Base-by-base conservation (phyloP, 2,888 invertebrate genomes). In the Ennomos quercinarius region DNA sequence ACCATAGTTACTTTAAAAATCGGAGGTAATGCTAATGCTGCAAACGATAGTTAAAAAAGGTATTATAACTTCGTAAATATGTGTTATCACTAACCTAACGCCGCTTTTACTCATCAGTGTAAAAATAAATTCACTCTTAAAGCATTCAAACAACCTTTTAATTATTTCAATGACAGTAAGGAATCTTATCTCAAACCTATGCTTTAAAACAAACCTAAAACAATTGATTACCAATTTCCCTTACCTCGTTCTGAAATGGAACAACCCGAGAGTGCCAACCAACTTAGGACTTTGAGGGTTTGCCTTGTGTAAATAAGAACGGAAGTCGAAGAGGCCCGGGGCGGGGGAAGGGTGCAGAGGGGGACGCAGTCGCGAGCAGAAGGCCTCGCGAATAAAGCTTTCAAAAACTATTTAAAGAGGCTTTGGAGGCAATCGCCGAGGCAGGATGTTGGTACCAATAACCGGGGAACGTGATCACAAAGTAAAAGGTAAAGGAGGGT, bases 391-490 rank as follows among this genome's bases (percentile, higher is more conserved):
- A 77, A 76, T 79, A 80, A 82, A 81, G 82, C 81, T 81, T 85
- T 87, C 79, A 78, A 84, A 86, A 89, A 87, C 87, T 88, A 89
- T 89, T 89, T 87, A 85, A 84, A 85, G 80, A 83, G 83, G 87
- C 86, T 87, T 84, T 81, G 76, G 76, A 78, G 75, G 83, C 81
- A 85, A 86, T 85, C 78, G 83, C 72, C 43, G 56, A 57, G 47
- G 47, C 60, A 62, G 63, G 73, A 70, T 66, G 74, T 65, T 66
- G 66, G 63, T 74, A 68, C 66, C 67, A 71, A 72, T 62, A 73
- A 62, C 44, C 49, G 55, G 48, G 47, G 51, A 57, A 61, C 57
- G 55, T 57, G 60, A 63, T 59, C 52, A 57, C 51, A 58, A 60
- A 64, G 61, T 53, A 49, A 59, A 54, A 46, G 55, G 47, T 51